Evolutionary conservation across 64 coral and sea anemone species (phyloP).

Genomic region (Catalaphyllia jardinei): DNA sequence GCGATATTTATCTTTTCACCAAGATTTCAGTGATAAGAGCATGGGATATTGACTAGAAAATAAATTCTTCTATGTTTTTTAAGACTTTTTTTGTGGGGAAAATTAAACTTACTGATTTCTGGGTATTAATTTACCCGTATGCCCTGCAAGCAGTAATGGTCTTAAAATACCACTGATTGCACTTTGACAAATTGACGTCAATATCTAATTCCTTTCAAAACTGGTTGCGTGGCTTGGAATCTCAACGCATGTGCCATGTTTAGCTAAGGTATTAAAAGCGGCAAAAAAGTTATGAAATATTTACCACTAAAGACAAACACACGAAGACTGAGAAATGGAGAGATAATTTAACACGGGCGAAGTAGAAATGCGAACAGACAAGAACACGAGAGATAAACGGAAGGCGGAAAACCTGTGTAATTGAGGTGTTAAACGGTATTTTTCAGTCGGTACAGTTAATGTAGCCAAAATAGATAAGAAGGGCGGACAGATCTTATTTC

Average conservation of each 20-base stretch:
- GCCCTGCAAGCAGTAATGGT: no score
- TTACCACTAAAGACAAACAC: neutral
- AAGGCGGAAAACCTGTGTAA: neutral
- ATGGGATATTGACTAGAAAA: no score
- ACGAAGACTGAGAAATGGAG: neutral
- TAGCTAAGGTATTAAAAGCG: neutral
- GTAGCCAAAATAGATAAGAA: neutral
- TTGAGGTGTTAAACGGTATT: neutral
- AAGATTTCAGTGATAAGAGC: no score
- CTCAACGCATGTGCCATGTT: neutral
- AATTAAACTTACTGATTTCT: no score
- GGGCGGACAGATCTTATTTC: neutral
- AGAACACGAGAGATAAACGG: neutral
- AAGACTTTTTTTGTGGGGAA: no score
- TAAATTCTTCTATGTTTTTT: no score
- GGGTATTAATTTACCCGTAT: no score
- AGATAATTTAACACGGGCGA: neutral
- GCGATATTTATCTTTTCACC: no score
- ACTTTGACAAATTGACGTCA: neutral
- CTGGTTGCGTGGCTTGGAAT: neutral
- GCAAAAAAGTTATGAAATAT: slow-evolving; percentile 23
- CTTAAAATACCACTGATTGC: neutral
- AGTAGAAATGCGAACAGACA: neutral
- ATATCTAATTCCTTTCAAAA: neutral
- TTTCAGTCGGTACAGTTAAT: neutral